These are phyloP conservation scores for Rhinogobius similis DNA, from an alignment of 2,113 vertebrate genomes.

Conservation along the genomic window DNA sequence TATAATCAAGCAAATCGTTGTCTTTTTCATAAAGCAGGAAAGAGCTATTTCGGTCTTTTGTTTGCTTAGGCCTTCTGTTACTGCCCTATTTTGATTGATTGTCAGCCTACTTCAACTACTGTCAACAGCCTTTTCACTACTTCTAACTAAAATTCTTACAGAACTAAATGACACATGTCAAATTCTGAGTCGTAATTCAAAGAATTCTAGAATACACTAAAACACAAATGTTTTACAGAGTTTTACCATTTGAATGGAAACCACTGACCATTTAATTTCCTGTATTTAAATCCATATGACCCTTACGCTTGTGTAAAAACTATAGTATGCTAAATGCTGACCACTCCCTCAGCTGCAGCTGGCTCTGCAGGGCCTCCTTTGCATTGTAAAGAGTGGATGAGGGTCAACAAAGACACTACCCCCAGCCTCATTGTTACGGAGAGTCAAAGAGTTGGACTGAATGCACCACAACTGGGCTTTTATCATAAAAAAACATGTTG, in stretches of 20 bases:
- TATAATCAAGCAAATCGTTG: too few species aligned
- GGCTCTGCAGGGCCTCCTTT: conserved; percentile 50
- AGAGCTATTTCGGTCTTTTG: too few species aligned
- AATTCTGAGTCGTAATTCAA: neutral
- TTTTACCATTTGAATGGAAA: neutral
- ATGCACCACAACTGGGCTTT: conserved; percentile 26
- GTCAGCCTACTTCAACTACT: too few species aligned
- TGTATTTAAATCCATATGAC: neutral
- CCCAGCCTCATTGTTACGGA: conserved; percentile 64
- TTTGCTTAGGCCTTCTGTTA: too few species aligned
- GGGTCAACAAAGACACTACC: conserved; percentile 66
- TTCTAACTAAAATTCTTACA: too few species aligned
- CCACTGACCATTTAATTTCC: neutral
- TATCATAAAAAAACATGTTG: conserved; percentile 10
- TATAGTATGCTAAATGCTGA: conserved; percentile 7
- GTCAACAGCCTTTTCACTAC: too few species aligned
- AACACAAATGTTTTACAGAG: neutral
- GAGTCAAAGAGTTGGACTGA: conserved; percentile 51
- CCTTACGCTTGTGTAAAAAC: neutral
- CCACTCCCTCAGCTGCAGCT: conserved; percentile 47
- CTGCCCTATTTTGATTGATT: too few species aligned
- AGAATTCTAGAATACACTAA: neutral
- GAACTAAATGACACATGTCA: too few species aligned
- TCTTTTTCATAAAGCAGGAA: too few species aligned
- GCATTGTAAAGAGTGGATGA: conserved; percentile 48